These are phyloP conservation scores for Craniophora ligustri DNA, from an alignment of 2,888 invertebrate genomes.

Conservation along the genomic window DNA sequence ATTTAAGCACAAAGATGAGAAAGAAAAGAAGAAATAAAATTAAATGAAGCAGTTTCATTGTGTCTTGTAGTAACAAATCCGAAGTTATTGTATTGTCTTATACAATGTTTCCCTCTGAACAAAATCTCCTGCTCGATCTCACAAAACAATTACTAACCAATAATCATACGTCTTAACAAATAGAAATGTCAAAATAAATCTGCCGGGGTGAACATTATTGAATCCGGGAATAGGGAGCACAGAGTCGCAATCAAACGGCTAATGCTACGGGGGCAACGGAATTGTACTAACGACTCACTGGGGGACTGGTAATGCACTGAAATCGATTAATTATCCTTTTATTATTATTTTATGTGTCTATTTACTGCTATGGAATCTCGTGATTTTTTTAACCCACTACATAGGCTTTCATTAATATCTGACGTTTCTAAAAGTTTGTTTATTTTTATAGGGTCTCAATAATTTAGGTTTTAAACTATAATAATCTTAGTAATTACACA, in stretches of 20 bases:
- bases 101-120: constrained; percentile 4
- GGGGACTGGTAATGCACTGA: constrained; percentile 82
- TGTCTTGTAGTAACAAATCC: neutral
- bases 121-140: constrained; percentile 28
- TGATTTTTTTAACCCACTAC: neutral
- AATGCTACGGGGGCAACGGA: constrained; percentile 70
- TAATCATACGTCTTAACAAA: constrained; percentile 84
- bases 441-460: too few species aligned
- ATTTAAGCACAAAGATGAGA: neutral
- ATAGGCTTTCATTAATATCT: too few species aligned
- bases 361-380: constrained; percentile 14
- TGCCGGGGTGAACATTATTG: constrained; percentile 78
- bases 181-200: constrained; percentile 83
- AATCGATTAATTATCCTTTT: constrained; percentile 87
- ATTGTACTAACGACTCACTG: constrained; percentile 71
- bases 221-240: constrained; percentile 65
- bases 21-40: neutral
- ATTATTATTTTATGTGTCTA: constrained; percentile 85
- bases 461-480: too few species aligned
- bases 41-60: too few species aligned
- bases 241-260: constrained; percentile 77
- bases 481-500: too few species aligned
- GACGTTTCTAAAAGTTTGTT: too few species aligned
- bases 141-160: constrained; percentile 76
- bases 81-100: neutral